Evolutionary conservation across 1,140 invertebrate species (phyloP).

Genomic region (Trichogramma pretiosum): DNA sequence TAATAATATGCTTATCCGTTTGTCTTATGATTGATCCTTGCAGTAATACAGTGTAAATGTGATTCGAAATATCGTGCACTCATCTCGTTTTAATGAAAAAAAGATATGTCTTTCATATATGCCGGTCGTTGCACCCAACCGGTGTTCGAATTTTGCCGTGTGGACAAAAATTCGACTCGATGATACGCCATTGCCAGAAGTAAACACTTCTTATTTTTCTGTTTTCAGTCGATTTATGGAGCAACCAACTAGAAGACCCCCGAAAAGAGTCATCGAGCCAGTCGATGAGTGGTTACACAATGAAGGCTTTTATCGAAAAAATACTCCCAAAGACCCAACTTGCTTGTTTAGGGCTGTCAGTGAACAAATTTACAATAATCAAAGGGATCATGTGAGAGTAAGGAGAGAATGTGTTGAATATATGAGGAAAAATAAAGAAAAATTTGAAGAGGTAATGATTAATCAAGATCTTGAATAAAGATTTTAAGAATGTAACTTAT

Average conservation of each 20-base stretch:
- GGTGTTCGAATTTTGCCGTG: too few relatives aligned
- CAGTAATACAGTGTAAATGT: too few relatives aligned
- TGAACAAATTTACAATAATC: constrained; percentile 75
- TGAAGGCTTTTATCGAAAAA: constrained; percentile 71
- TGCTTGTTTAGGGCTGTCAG: constrained; percentile 77
- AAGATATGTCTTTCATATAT: too few relatives aligned
- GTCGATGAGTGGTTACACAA: constrained; percentile 70
- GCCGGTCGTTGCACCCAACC: too few relatives aligned
- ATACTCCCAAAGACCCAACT: constrained; percentile 71
- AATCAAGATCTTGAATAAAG: neutral
- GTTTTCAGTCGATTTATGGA: constrained; percentile 20
- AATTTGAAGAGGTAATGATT: constrained; percentile 45
- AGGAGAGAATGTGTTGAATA: constrained; percentile 63
- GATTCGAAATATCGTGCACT: too few relatives aligned
- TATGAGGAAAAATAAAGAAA: constrained; percentile 52
- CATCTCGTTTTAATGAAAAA: too few relatives aligned
- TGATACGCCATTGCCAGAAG: too few relatives aligned
- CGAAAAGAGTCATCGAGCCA: constrained; percentile 38
- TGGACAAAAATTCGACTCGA: too few relatives aligned
- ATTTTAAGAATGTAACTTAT: constrained; percentile 12
- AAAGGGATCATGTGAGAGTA: constrained; percentile 64
- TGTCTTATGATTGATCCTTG: too few relatives aligned
- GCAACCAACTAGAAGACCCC: constrained; percentile 28
- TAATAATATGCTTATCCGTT: too few relatives aligned
- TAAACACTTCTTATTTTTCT: too few relatives aligned